A percentile compares a stretch with the other conserved stretches of the same genome.
These are phyloP conservation scores for Cisticola juncidis DNA, from an alignment of 2,113 vertebrate species.

Conservation along the genomic window DNA sequence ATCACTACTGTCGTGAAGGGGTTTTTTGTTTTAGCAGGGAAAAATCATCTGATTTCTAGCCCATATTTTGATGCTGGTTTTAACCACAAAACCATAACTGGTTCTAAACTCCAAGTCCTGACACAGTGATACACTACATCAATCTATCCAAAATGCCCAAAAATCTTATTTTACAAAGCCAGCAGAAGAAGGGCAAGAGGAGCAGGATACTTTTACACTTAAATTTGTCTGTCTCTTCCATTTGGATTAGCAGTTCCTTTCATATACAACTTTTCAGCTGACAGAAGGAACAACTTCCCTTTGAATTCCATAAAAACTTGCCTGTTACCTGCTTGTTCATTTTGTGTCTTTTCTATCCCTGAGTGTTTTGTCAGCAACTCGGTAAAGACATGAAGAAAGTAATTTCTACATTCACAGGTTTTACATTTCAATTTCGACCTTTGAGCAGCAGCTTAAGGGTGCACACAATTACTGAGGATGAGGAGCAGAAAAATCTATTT, in stretches of 20 bases:
- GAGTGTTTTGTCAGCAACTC: not conserved
- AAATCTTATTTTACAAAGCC: not conserved
- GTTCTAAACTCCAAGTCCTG: not conserved
- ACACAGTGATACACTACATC: not conserved
- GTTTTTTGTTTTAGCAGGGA: not conserved
- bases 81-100: not conserved
- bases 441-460: not conserved
- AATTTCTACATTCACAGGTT: not conserved
- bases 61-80: not conserved
- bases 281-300: not conserved
- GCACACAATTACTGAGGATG: not conserved
- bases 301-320: not conserved
- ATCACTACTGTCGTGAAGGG: not conserved
- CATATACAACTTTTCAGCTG: not conserved
- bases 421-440: not conserved
- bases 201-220: not conserved
- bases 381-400: not conserved
- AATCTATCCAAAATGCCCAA: not conserved
- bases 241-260: not conserved
- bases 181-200: not conserved
- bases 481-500: not conserved
- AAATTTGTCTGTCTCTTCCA: not conserved
- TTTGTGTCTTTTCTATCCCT: not conserved
- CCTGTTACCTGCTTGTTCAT: not conserved
- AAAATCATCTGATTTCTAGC: not conserved